A percentile compares a stretch with the other conserved stretches of the same genome.
Conservation (phyloP, 1,140 invertebrate genomes). For the Chrysopa pallens region DNA sequence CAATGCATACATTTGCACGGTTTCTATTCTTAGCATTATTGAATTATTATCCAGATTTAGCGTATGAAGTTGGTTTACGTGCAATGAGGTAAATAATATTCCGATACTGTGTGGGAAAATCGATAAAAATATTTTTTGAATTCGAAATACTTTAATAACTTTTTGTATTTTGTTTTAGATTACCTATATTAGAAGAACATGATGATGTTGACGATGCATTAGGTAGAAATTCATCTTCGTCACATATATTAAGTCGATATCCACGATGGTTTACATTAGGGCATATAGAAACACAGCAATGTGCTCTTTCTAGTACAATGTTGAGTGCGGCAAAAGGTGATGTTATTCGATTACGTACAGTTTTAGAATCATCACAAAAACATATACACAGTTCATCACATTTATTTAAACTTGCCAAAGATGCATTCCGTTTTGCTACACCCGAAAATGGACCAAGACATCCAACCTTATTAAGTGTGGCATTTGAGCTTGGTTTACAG, state of each 20-base stretch:
- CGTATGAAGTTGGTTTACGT: constrained; percentile 44
- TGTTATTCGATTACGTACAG: constrained; percentile 43
- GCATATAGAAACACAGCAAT: constrained; percentile 67
- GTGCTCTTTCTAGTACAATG: constrained; percentile 59
- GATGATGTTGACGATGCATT: constrained; percentile 37
- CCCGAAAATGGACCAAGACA: constrained; percentile 53
- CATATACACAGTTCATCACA: constrained; percentile 71
- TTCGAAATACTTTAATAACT: too few species aligned
- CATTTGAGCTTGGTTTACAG: constrained; percentile 64
- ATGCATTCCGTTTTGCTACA: constrained; percentile 64
- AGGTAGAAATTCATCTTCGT: constrained; percentile 21
- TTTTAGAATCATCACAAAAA: constrained; percentile 55
- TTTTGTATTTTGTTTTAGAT: constrained; percentile 23
- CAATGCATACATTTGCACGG: constrained; percentile 68
- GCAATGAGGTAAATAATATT: constrained; percentile 30
- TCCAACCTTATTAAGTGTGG: constrained; percentile 52
- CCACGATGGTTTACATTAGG: constrained; percentile 54
- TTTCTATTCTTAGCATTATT: constrained; percentile 61
- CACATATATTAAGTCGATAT: constrained; percentile 33
- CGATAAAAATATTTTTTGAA: too few species aligned
- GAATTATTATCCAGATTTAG: constrained; percentile 53
- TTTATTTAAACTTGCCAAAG: constrained; percentile 67
- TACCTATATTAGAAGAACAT: constrained; percentile 61
- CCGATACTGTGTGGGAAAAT: too few species aligned
- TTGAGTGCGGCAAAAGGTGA: constrained; percentile 57